Base-by-base conservation (phyloP, 2,888 invertebrate genomes). In the Eupeodes latifasciatus region DNA sequence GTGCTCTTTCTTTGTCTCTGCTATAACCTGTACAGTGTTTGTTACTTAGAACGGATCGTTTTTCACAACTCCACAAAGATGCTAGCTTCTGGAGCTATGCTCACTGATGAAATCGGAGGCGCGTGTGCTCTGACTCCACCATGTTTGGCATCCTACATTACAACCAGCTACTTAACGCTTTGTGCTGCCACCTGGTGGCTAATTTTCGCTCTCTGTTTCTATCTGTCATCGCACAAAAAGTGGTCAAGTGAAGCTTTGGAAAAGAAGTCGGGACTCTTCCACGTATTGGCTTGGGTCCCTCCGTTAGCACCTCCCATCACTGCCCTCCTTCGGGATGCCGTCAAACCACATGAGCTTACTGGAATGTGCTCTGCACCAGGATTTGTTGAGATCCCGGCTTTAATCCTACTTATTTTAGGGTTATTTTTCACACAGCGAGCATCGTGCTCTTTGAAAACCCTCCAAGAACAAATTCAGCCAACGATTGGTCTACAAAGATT, bases 221-320 rank as follows among this genome's bases (percentile, higher is more conserved):
- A 97, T 92, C 94, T 98, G 69, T 97, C 98, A 5, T 98, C 98
- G 0, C 97, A 97, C 62, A 96, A 98, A 92, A 98, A 98, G 92
- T 98, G 98, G 98, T 97, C 98, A 40, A 97, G 97, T 81, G 98
- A 98, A 93, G 98, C 98, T 3, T 95, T 98, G 75, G 98, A 98
- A 93, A 96, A 97, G 69, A 96, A 97, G 44, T 96, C 98, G 0
- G 96, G 97, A 19, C 96, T 98, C 91, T 96, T 98, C 90, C 98
- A 98, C 93, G 96, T 97, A 2, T 95, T 96, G 1, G 96, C 98
- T 2, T 98, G 98, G 98, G 97, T 97, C 83, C 95, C 97, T 90
- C 98, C 98, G 0, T 96, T 97, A 57, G 96, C 97, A 12, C 96
- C 97, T 91, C 97, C 98, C 16, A 97, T 98, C 81, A 96, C 96